Evolutionary conservation across 2,797 vertebrate species (phyloP).

Genomic region (Australoheros facetus): DNA sequence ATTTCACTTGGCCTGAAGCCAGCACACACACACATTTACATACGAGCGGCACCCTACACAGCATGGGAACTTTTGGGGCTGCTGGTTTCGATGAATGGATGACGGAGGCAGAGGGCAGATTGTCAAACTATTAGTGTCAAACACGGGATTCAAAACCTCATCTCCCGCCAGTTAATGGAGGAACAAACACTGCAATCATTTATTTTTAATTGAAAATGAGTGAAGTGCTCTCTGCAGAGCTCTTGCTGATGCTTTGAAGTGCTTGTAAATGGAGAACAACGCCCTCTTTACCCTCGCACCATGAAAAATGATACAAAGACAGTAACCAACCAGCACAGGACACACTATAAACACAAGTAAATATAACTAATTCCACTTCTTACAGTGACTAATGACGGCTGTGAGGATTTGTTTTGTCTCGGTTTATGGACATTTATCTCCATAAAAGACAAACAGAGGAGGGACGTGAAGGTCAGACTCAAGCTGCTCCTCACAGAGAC

Average conservation of each 20-base stretch:
- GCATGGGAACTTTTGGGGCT: constrained; percentile 59
- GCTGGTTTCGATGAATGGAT: constrained; percentile 52
- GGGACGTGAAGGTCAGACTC: neutral
- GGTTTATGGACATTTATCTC: constrained; percentile 1
- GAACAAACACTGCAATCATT: constrained; percentile 42
- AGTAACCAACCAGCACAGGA: neutral
- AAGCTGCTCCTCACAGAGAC: constrained; percentile 5
- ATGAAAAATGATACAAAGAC: constrained; percentile 2
- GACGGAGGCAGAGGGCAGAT: constrained; percentile 36
- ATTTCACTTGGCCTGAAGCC: constrained; percentile 45
- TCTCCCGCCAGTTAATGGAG: constrained; percentile 39
- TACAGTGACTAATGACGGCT: constrained; percentile 10
- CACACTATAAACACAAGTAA: neutral
- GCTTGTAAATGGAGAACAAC: neutral
- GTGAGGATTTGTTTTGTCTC: constrained; percentile 1
- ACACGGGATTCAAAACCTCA: constrained; percentile 25
- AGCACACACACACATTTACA: constrained; percentile 42
- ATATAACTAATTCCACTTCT: constrained; percentile 12
- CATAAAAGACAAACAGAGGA: constrained; percentile 8
- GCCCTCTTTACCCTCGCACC: neutral
- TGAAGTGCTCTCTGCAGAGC: constrained; percentile 1
- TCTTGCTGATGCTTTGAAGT: neutral
- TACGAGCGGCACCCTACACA: constrained; percentile 38
- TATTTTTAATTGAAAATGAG: constrained; percentile 32
- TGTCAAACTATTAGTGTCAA: constrained; percentile 61